Evolutionary conservation across 2,797 vertebrate genomes (phyloP), one percentile per base, ranked within the genome.

Genomic region (Sebastes steindachneri): DNA sequence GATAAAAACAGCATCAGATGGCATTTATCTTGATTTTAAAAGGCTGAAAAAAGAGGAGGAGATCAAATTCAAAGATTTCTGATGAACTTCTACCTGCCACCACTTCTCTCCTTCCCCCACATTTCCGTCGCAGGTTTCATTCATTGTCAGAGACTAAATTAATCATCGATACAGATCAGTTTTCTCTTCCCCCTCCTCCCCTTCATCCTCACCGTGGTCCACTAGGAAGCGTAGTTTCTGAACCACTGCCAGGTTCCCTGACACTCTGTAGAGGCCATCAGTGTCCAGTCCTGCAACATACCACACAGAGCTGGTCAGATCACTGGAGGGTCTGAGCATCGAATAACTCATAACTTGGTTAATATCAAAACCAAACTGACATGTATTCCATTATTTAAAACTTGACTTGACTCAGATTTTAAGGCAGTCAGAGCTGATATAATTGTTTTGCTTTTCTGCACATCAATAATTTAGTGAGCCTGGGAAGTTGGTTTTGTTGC

Each of bases 211-310:
- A 99, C 98, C 97, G 51, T 97, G 97, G 91, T 99, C 96, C 75
- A 98, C 97, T n/a, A 96, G 85, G 82, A 96, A 98, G 59, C 97
- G 97, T 28, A 99, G 95, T 87, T 98, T 99, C 95, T 99, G 97
- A 88, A 99, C 97, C 75, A 97, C 93, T 0, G 97, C 97, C 88
- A 98, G 91, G 91, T 98, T 99, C 72, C 98, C 97, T 0, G 96
- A 98, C 7, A 99, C 97, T 73, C 98, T 95, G 95, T 99, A 99
- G 92, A 98, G 96, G 23, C 98, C 97, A 9, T 99, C 98, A 3
- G 95, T 95, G 2, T 98, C 96, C 86, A 99, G 92, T 15, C 98
- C 98, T 99, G 92, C 63, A 83, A 91, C 60, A 80, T 4, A 74
- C 45, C 55, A 72, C 60, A 80, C 8, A 83, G 3, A 79, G 45